phyloP scores from a whole-genome alignment of 2,888 invertebrate species.

The Brachyopa scutellaris region DNA sequence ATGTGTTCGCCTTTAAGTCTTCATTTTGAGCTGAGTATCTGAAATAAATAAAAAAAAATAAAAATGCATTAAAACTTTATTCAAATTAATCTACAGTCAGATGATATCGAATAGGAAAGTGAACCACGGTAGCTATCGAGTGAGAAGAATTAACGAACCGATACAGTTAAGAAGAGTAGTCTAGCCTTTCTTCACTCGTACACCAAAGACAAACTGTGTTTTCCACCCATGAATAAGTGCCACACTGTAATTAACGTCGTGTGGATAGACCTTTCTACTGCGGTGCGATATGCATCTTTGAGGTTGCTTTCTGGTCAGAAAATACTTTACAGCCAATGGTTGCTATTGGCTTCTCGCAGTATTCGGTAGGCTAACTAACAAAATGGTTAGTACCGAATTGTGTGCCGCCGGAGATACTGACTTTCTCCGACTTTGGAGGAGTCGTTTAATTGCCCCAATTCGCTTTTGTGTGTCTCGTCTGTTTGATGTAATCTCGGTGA shows the following conservation, averaged over 20 bases:
- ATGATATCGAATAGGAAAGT: constrained; percentile 33
- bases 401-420: neutral
- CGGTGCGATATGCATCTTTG: constrained; percentile 44
- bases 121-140: constrained; percentile 39
- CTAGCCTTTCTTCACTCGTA: constrained; percentile 16
- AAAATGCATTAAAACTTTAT: neutral
- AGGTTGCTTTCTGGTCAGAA: constrained; percentile 20
- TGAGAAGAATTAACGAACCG: constrained; percentile 66
- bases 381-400: neutral
- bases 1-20: constrained; percentile 35
- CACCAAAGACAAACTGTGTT: neutral
- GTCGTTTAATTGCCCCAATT: constrained; percentile 17
- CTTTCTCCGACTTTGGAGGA: constrained; percentile 37
- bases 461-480: neutral
- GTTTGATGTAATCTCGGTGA: neutral
- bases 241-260: constrained; percentile 49
- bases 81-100: constrained; percentile 2
- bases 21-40: constrained; percentile 67
- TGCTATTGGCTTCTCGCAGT: neutral
- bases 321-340: neutral
- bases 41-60: constrained; percentile 32
- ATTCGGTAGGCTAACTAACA: constrained; percentile 3
- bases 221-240: constrained; percentile 42
- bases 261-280: constrained; percentile 16
- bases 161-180: constrained; percentile 34